Evolutionary conservation across 2,888 invertebrate species (phyloP).

Genomic region (Dinocampus coccinellae): DNA sequence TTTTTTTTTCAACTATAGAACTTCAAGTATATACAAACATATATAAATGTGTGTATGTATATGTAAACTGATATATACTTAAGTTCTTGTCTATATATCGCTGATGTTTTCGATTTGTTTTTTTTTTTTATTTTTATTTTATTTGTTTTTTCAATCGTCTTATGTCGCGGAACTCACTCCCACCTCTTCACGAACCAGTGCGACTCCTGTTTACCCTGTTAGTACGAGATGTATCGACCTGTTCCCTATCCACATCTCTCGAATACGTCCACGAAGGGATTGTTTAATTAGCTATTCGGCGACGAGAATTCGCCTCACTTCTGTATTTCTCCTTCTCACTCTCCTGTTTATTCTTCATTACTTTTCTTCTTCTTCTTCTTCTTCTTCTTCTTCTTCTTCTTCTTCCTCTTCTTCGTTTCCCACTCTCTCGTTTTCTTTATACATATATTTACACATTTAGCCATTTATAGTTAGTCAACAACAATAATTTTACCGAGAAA

Average conservation of each 20-base stretch:
- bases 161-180: slow-evolving; percentile 24
- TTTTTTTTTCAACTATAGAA: background rate
- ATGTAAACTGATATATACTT: background rate
- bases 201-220: slow-evolving; percentile 68
- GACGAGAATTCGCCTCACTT: slow-evolving; percentile 43
- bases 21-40: background rate
- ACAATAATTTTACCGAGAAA: background rate
- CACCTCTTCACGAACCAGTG: slow-evolving; percentile 23
- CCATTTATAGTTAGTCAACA: too few relatives aligned
- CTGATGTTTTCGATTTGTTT: slow-evolving; percentile 21
- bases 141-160: background rate
- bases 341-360: slow-evolving; percentile 27
- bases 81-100: background rate
- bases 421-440: slow-evolving; percentile 29
- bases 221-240: slow-evolving; percentile 69
- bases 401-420: slow-evolving; percentile 27
- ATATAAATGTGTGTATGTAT: background rate
- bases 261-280: slow-evolving; percentile 61
- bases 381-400: slow-evolving; percentile 11
- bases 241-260: slow-evolving; percentile 59
- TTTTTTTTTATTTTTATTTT: slow-evolving; percentile 5
- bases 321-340: slow-evolving; percentile 22
- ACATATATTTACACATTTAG: background rate
- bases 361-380: slow-evolving; percentile 32
- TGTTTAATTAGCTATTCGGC: slow-evolving; percentile 66